These are phyloP conservation scores for Ennomos erosarius DNA, from an alignment of 2,888 invertebrate species.

Conservation along the genomic window DNA sequence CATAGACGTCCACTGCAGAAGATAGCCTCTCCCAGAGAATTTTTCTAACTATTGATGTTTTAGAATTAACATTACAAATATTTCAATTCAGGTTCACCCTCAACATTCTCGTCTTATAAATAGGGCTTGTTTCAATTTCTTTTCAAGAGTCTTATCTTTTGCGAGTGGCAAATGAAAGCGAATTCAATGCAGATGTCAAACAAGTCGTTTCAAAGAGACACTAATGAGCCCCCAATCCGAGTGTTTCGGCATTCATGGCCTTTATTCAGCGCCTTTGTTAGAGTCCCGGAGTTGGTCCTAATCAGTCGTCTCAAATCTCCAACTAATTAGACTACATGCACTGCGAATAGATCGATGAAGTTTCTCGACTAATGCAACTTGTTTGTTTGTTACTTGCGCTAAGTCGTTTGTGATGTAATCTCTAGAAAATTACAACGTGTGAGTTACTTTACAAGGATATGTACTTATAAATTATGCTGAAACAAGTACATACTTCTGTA, in stretches of 20 bases:
- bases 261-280: conserved; percentile 39
- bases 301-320: conserved; percentile 41
- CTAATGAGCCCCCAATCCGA: conserved; percentile 59
- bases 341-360: conserved; percentile 30
- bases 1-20: too few relatives aligned
- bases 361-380: conserved; percentile 34
- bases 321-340: conserved; percentile 44
- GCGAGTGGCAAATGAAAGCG: conserved; percentile 57
- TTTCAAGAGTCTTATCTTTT: conserved; percentile 51
- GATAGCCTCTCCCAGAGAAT: too few relatives aligned
- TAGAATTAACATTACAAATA: conserved; percentile 21
- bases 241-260: conserved; percentile 48
- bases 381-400: conserved; percentile 32
- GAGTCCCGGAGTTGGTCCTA: conserved; percentile 30
- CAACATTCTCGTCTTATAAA: conserved; percentile 39
- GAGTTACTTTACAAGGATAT: too few relatives aligned
- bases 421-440: conserved; percentile 1
- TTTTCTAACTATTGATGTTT: too few relatives aligned
- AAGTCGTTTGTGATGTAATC: conserved; percentile 25
- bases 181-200: conserved; percentile 59
- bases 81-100: conserved; percentile 27
- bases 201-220: conserved; percentile 58
- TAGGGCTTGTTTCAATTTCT: conserved; percentile 51
- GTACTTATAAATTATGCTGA: too few relatives aligned
- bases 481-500: too few relatives aligned